Evolutionary conservation across 1,140 invertebrate species (phyloP).

Genomic region (Limonius californicus): DNA sequence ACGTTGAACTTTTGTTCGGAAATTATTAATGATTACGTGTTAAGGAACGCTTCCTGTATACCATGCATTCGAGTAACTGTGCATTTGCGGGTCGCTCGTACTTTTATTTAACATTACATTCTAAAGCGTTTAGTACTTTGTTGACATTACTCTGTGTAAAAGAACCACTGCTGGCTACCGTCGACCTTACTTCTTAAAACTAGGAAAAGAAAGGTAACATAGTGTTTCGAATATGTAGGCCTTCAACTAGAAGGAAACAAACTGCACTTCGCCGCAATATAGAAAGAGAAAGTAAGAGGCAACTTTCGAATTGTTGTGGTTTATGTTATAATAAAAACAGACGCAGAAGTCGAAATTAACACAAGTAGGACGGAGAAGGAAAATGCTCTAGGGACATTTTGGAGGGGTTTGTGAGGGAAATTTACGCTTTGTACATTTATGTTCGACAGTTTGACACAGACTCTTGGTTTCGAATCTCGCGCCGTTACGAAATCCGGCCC

Average conservation of each 20-base stretch:
- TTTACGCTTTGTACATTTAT: background rate
- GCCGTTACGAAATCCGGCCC: slow-evolving; percentile 1
- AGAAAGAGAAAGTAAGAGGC: slow-evolving; percentile 34
- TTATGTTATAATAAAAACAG: slow-evolving; percentile 32
- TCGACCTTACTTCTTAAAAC: slow-evolving; percentile 21
- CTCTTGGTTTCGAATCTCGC: slow-evolving; percentile 9
- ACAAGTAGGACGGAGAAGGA: slow-evolving; percentile 23
- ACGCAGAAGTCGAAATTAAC: slow-evolving; percentile 20
- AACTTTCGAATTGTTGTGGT: slow-evolving; percentile 44
- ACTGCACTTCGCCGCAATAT: slow-evolving; percentile 13
- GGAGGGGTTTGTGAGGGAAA: slow-evolving; percentile 31
- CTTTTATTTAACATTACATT: no score
- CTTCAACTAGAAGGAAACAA: slow-evolving; percentile 16
- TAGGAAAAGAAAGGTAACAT: slow-evolving; percentile 36
- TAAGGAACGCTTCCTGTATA: no score
- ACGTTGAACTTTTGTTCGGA: no score
- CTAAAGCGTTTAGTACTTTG: no score
- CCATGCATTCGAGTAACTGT: no score
- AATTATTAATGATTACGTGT: no score
- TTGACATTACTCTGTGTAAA: no score
- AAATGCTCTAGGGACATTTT: slow-evolving; percentile 12
- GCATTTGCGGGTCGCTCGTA: no score
- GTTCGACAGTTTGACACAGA: slow-evolving; percentile 6
- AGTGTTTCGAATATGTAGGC: slow-evolving; percentile 26
- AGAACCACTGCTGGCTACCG: background rate